Conservation (phyloP, 2,888 invertebrate genomes). For the Epinotia bilunana region DNA sequence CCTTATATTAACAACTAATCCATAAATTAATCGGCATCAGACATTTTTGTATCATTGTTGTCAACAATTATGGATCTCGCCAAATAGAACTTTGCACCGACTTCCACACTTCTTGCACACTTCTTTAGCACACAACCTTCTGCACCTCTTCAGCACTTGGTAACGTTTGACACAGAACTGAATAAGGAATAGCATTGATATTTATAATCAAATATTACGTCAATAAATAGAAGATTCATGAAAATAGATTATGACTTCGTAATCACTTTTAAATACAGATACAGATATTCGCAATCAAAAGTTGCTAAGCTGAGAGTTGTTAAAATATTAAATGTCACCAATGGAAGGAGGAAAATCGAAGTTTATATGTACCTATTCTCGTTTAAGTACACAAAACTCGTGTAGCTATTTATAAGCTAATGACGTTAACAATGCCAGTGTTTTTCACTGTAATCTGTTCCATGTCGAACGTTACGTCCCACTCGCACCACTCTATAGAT, state of each 20-base stretch:
- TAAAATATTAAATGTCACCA: neutral
- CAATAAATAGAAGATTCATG: too few species aligned
- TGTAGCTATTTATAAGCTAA: neutral
- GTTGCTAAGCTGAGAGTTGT: neutral
- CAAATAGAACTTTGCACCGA: slow-evolving; percentile 75
- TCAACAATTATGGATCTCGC: slow-evolving; percentile 72
- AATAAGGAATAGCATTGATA: neutral
- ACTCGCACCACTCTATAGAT: slow-evolving; percentile 69
- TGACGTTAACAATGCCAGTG: neutral
- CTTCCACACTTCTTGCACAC: slow-evolving; percentile 75
- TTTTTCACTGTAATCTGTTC: slow-evolving; percentile 1
- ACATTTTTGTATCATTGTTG: slow-evolving; percentile 11
- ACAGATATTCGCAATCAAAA: slow-evolving; percentile 11
- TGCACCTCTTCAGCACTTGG: slow-evolving; percentile 74
- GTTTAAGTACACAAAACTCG: too few species aligned
- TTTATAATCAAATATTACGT: neutral
- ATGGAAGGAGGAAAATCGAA: neutral
- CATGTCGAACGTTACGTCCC: slow-evolving; percentile 57
- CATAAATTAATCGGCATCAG: neutral
- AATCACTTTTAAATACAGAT: neutral
- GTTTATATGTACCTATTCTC: too few species aligned
- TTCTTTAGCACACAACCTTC: slow-evolving; percentile 76
- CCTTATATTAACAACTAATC: neutral
- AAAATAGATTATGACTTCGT: neutral
- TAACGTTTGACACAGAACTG: slow-evolving; percentile 31